Percentiles rank a stretch among this genome's conserved stretches.
Conservation (phyloP, 1,140 invertebrate species). For the Sycophaga agraensis region DNA sequence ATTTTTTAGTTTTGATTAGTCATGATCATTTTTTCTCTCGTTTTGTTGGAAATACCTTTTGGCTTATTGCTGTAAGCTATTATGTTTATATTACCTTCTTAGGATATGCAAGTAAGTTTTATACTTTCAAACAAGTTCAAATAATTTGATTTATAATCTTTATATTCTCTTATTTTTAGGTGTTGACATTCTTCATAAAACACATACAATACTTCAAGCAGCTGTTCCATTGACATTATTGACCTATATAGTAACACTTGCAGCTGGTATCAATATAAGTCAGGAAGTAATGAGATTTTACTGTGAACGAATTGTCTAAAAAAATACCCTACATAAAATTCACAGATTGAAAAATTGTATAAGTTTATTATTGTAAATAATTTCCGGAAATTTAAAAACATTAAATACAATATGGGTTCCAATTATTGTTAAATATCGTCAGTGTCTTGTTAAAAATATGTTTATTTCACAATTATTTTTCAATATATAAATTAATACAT, state of each 20-base stretch:
- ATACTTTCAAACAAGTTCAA: slow-evolving; percentile 23
- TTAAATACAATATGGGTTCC: too few species aligned
- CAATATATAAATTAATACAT: slow-evolving; percentile 35
- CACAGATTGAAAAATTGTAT: too few species aligned
- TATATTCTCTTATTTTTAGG: slow-evolving; percentile 65
- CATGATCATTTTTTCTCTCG: slow-evolving; percentile 74
- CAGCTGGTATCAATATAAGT: slow-evolving; percentile 71
- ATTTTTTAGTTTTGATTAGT: slow-evolving; percentile 72
- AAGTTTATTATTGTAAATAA: too few species aligned
- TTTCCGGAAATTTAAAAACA: too few species aligned
- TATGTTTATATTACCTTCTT: slow-evolving; percentile 98
- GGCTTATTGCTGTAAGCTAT: slow-evolving; percentile 88
- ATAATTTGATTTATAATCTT: slow-evolving; percentile 12
- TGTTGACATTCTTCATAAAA: slow-evolving; percentile 87
- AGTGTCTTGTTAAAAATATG: slow-evolving; percentile 33
- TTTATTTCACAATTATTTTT: slow-evolving; percentile 33
- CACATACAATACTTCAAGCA: slow-evolving; percentile 78
- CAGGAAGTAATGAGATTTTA: slow-evolving; percentile 79
- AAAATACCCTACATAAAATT: too few species aligned
- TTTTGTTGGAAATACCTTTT: slow-evolving; percentile 91
- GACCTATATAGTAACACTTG: slow-evolving; percentile 78
- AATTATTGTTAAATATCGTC: too few species aligned
- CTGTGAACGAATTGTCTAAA: slow-evolving; percentile 65
- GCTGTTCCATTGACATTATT: slow-evolving; percentile 80
- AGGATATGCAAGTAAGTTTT: slow-evolving; percentile 89